Base-by-base conservation (phyloP, 2,797 vertebrate species). In the Falco rusticolus region DNA sequence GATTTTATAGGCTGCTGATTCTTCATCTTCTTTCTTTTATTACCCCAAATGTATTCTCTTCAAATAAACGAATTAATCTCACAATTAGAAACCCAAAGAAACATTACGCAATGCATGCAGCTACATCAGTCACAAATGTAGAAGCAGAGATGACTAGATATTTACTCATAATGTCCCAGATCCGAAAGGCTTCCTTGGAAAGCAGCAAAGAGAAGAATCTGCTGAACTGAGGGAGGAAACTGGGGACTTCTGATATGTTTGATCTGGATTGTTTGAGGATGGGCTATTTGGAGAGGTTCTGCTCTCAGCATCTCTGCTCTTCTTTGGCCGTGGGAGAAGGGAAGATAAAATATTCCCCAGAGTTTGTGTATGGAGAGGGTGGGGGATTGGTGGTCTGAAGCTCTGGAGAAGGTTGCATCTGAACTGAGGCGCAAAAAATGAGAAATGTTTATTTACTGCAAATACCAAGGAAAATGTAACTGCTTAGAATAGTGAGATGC, bases 31-130 rank as follows among this genome's bases (percentile, higher is more conserved):
- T 90, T 93, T 31, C 34, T 93, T 92, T 94, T 94, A 92, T 87
- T 89, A 64, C 72, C 95, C 61, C 12, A 33, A 50, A 63, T 53
- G 56, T 39, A 88, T 71, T 91, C 11, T 79, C 77, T 80, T 95
- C 50, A 90, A 96, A 91, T 92, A 84, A 94, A 87, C 43, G 17
- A 87, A 97, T 93, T 90, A 84, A 96, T 89, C 39, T 79, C 57
- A 83, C 63, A 81, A 92, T 93, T 89, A 90, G 84, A 93, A 94
- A 45, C 31, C 24, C 71, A 34, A 48, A 87, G 57, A 16, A 93
- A 56, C 15, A 15, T 60, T 79, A 24, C 2, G 5, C 16, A 86
- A 70, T 0, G 2, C 10, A 10, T 5, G 16, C 19, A 87, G 29
- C 51, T 79, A 59, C 48, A 24, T 66, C 51, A 88, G 50, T n/a